phyloP scores from a whole-genome alignment of 2,888 invertebrate species.

The Caenorhabditis zanzibari region DNA sequence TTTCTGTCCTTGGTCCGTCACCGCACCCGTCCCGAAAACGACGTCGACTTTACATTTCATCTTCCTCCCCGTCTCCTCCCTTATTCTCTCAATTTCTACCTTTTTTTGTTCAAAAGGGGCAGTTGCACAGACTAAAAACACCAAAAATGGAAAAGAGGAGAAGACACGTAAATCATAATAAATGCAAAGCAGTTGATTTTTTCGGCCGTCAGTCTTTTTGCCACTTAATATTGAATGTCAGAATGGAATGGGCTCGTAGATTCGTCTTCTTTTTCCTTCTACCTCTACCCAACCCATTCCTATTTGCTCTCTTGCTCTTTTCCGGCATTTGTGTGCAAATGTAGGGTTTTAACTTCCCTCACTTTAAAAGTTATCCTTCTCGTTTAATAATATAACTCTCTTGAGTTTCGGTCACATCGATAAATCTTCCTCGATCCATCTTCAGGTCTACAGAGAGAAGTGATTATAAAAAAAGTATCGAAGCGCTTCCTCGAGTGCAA shows the following conservation, averaged over 20 bases:
- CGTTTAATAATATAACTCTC: slow-evolving; percentile 34
- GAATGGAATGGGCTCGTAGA: slow-evolving; percentile 42
- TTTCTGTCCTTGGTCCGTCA: slow-evolving; percentile 39
- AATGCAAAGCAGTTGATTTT: slow-evolving; percentile 62
- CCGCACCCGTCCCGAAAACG: not conserved
- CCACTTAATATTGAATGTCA: slow-evolving; percentile 61
- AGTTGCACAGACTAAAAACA: slow-evolving; percentile 18
- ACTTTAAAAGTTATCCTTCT: not conserved
- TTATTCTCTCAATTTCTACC: slow-evolving; percentile 32
- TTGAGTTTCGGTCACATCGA: slow-evolving; percentile 51
- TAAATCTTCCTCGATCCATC: slow-evolving; percentile 1
- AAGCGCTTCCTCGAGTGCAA: slow-evolving; percentile 40
- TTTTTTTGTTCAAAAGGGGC: slow-evolving; percentile 20
- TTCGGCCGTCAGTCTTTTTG: slow-evolving; percentile 16
- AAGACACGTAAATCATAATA: slow-evolving; percentile 56
- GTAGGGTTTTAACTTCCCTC: slow-evolving; percentile 33
- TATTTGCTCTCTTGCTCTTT: slow-evolving; percentile 48
- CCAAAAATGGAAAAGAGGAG: not conserved
- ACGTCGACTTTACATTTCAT: slow-evolving; percentile 36
- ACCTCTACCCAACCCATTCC: slow-evolving; percentile 17
- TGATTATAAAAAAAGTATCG: slow-evolving; percentile 51
- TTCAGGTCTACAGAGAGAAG: slow-evolving; percentile 2
- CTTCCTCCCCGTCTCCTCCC: slow-evolving; percentile 4
- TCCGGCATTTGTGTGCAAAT: slow-evolving; percentile 36
- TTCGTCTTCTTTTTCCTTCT: slow-evolving; percentile 25